Evolutionary conservation across 2,113 vertebrate species (phyloP).

Genomic region (Monopterus albus): DNA sequence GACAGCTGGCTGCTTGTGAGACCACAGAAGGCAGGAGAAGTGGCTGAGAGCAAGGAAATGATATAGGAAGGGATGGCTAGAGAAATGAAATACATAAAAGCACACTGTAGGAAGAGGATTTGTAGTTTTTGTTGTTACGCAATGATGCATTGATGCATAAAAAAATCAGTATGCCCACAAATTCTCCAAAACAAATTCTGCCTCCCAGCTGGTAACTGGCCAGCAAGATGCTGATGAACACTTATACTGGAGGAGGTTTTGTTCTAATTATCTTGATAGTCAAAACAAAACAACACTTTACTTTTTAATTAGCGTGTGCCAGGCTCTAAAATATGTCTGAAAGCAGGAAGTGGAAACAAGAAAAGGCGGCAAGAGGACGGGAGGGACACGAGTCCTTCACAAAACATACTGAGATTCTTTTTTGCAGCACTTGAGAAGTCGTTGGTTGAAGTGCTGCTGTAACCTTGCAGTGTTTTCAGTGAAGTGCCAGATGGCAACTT

Average conservation of each 20-base stretch:
- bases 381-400: background rate
- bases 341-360: slow-evolving; percentile 13
- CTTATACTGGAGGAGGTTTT: slow-evolving; percentile 34
- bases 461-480: background rate
- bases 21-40: background rate
- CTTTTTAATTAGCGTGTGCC: slow-evolving; percentile 42
- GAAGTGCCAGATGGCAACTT: background rate
- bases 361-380: background rate
- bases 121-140: background rate
- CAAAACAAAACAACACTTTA: slow-evolving; percentile 56
- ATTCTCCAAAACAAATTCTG: slow-evolving; percentile 18
- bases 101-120: background rate
- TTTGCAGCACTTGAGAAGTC: background rate
- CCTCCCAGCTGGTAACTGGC: slow-evolving; percentile 42
- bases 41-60: background rate
- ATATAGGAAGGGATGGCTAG: background rate
- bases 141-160: slow-evolving; percentile 9
- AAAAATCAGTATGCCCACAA: background rate
- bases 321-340: slow-evolving; percentile 39
- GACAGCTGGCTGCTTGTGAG: background rate
- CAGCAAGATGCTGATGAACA: slow-evolving; percentile 31
- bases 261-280: slow-evolving; percentile 55
- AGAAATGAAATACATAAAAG: background rate
- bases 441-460: background rate
- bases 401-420: background rate